Conservation (phyloP, 2,113 vertebrate genomes). For the Ictalurus furcatus region DNA sequence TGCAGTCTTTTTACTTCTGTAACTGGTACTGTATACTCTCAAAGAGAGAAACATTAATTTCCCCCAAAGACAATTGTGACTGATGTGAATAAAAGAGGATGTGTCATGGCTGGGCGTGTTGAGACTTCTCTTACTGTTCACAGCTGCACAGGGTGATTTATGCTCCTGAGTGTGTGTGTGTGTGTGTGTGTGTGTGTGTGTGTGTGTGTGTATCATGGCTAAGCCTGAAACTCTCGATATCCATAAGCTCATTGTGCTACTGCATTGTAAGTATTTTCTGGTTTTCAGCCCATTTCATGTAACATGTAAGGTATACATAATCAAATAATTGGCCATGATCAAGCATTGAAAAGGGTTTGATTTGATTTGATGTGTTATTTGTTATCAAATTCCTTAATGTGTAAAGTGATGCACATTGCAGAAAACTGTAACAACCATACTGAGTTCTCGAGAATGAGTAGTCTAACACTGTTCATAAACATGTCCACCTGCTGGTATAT, state of each 20-base stretch:
- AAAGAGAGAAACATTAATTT: neutral
- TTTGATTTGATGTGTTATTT: neutral
- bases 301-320: neutral
- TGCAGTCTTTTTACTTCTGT: neutral
- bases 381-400: neutral
- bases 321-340: neutral
- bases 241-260: neutral
- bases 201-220: slow-evolving; percentile 53
- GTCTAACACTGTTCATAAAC: neutral
- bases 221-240: slow-evolving; percentile 30
- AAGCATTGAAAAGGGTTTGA: neutral
- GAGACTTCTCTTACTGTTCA: slow-evolving; percentile 40
- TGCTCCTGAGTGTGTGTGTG: neutral
- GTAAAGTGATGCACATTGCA: neutral
- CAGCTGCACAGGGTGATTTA: slow-evolving; percentile 42
- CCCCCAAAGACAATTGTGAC: slow-evolving; percentile 22
- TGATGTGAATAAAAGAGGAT: slow-evolving; percentile 30
- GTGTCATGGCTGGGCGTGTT: slow-evolving; percentile 31
- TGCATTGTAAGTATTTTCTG: neutral
- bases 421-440: neutral
- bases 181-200: neutral
- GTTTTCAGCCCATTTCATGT: neutral
- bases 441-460: neutral
- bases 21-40: neutral
- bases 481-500: neutral